These are phyloP conservation scores for Otus sunia DNA, from an alignment of 2,113 vertebrate genomes.

Conservation along the genomic window DNA sequence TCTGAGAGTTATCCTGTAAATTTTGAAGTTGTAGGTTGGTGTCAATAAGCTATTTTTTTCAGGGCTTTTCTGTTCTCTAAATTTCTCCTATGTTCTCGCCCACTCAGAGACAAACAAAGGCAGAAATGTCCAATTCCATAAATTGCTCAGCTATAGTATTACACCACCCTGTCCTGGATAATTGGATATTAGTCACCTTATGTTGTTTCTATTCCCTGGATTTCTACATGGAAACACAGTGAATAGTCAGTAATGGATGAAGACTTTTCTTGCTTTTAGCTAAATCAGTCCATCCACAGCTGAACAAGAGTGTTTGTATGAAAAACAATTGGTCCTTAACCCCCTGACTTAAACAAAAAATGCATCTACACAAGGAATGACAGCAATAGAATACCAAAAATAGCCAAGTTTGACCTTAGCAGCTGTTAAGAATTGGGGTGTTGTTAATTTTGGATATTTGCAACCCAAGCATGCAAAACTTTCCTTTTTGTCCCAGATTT, in stretches of 20 bases:
- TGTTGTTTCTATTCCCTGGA: background rate
- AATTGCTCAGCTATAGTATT: background rate
- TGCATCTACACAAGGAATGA: background rate
- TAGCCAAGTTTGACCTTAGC: background rate
- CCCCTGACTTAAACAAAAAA: background rate
- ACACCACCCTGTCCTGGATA: background rate
- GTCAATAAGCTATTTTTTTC: background rate
- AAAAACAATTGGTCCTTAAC: background rate
- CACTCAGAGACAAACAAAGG: background rate
- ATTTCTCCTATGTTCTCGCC: background rate
- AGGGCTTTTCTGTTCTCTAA: background rate
- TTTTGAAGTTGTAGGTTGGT: background rate
- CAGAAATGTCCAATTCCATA: background rate
- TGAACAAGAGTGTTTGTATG: background rate
- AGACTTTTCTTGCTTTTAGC: background rate
- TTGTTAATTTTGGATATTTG: background rate
- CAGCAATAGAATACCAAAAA: background rate
- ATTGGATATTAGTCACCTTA: background rate
- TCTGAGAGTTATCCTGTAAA: background rate
- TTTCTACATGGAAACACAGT: background rate
- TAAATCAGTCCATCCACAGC: background rate
- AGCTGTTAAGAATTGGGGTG: background rate
- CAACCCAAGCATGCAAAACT: background rate
- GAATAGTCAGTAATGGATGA: background rate
- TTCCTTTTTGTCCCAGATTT: background rate